Evolutionary conservation across 1,140 invertebrate genomes (phyloP).

Genomic region (Neomicropteryx cornuta): DNA sequence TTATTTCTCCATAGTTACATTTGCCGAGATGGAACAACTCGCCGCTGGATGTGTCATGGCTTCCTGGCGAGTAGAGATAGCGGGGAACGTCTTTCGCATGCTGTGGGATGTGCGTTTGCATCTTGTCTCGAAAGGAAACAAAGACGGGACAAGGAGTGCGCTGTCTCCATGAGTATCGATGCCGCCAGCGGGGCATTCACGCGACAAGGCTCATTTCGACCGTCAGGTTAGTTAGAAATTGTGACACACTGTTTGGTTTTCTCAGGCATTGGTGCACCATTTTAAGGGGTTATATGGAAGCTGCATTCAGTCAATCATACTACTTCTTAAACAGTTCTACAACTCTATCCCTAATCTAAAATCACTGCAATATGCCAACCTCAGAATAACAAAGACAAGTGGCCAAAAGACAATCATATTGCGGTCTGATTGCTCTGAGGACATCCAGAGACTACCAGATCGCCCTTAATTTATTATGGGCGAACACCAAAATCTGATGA

Average conservation of each 20-base stretch:
- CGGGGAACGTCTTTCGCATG: conserved; percentile 94
- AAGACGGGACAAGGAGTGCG: conserved; percentile 91
- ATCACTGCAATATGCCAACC: too few relatives aligned
- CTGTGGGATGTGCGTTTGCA: conserved; percentile 98
- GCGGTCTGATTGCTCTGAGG: too few relatives aligned
- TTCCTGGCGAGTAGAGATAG: conserved; percentile 94
- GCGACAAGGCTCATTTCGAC: conserved; percentile 82
- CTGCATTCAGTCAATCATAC: too few relatives aligned
- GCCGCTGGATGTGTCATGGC: conserved; percentile 99
- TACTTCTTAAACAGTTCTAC: too few relatives aligned
- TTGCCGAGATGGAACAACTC: conserved; percentile 47
- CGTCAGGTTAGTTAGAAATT: conserved; percentile 22
- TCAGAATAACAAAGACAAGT: too few relatives aligned
- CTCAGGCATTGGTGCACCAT: not conserved
- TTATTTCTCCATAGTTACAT: conserved; percentile 37
- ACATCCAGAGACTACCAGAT: too few relatives aligned
- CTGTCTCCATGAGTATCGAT: conserved; percentile 89
- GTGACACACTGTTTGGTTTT: conserved; percentile 9
- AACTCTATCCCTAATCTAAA: too few relatives aligned
- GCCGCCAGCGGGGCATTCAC: conserved; percentile 91
- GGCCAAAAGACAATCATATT: too few relatives aligned
- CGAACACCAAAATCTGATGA: too few relatives aligned
- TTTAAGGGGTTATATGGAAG: not conserved
- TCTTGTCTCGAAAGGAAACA: conserved; percentile 97
- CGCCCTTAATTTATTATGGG: too few relatives aligned